These are phyloP conservation scores for Verasper variegatus DNA, from an alignment of 2,113 vertebrate genomes.

Conservation along the genomic window DNA sequence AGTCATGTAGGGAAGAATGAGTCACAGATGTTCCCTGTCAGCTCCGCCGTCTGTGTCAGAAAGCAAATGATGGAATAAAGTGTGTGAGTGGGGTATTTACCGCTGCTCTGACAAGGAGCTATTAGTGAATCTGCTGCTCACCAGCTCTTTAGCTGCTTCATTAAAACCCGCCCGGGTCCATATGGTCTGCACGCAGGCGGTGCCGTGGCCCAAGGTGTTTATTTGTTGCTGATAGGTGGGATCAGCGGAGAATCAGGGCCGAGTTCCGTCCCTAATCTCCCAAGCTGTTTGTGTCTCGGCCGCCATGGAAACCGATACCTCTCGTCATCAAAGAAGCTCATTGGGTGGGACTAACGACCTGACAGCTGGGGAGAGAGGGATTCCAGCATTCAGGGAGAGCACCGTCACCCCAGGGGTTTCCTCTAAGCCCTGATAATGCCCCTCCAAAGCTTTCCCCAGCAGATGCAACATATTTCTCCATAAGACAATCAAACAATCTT, in stretches of 20 bases:
- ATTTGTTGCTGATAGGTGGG: conserved; percentile 82
- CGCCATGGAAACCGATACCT: conserved; percentile 84
- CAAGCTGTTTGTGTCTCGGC: conserved; percentile 80
- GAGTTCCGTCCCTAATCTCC: conserved; percentile 78
- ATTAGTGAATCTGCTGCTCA: conserved; percentile 71
- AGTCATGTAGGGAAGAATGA: conserved; percentile 58
- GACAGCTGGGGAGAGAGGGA: conserved; percentile 80
- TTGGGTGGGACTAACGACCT: conserved; percentile 77
- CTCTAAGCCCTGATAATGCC: conserved; percentile 81
- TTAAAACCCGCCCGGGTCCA: conserved; percentile 71
- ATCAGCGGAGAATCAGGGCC: conserved; percentile 74
- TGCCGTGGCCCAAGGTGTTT: conserved; percentile 76
- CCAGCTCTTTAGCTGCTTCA: conserved; percentile 74
- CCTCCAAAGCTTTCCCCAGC: conserved; percentile 73
- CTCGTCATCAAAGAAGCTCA: conserved; percentile 78
- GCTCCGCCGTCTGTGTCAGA: background rate
- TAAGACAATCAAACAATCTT: conserved; percentile 52
- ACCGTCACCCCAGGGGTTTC: conserved; percentile 67
- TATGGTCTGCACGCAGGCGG: conserved; percentile 59
- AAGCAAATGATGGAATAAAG: conserved; percentile 58
- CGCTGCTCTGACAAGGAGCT: conserved; percentile 70
- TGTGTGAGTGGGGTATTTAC: conserved; percentile 53
- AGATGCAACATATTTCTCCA: conserved; percentile 77
- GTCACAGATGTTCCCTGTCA: conserved; percentile 58
- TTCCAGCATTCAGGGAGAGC: conserved; percentile 66